phyloP scores from a whole-genome alignment of 1,140 invertebrate species.

The Lamellibrachia luymesi region DNA sequence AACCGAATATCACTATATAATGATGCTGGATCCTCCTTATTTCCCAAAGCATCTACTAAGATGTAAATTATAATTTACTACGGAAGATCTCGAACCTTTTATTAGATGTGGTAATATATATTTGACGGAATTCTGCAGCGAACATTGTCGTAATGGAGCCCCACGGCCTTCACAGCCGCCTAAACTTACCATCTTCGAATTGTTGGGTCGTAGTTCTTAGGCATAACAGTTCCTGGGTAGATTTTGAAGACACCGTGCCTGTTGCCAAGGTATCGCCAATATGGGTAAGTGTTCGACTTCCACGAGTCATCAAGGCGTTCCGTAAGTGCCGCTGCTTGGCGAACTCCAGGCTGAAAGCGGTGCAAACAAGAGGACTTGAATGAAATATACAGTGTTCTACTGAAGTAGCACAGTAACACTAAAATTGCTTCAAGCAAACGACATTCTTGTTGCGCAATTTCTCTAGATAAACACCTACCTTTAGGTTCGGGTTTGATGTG shows the following conservation, averaged over 20 bases:
- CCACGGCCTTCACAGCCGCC: too few species aligned
- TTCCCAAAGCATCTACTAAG: too few species aligned
- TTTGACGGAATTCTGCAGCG: not conserved
- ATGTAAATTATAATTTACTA: too few species aligned
- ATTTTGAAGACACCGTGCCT: not conserved
- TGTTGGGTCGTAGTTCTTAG: not conserved
- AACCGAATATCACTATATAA: not conserved
- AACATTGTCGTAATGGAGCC: not conserved
- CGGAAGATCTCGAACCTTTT: too few species aligned
- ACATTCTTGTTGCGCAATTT: not conserved
- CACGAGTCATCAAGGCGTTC: not conserved
- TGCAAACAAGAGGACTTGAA: not conserved
- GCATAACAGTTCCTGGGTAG: not conserved
- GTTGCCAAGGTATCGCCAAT: constrained; percentile 3
- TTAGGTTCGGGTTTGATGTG: not conserved
- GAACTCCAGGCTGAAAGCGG: not conserved
- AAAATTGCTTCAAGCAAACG: not conserved
- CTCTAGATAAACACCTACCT: not conserved
- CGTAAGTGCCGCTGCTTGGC: not conserved
- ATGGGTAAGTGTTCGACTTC: not conserved
- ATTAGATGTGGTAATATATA: not conserved
- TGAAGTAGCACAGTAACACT: not conserved
- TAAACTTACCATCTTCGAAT: not conserved
- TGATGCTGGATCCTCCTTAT: not conserved
- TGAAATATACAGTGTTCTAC: not conserved